Conservation (phyloP, 2,888 invertebrate species). For the Nomada ferruginata region DNA sequence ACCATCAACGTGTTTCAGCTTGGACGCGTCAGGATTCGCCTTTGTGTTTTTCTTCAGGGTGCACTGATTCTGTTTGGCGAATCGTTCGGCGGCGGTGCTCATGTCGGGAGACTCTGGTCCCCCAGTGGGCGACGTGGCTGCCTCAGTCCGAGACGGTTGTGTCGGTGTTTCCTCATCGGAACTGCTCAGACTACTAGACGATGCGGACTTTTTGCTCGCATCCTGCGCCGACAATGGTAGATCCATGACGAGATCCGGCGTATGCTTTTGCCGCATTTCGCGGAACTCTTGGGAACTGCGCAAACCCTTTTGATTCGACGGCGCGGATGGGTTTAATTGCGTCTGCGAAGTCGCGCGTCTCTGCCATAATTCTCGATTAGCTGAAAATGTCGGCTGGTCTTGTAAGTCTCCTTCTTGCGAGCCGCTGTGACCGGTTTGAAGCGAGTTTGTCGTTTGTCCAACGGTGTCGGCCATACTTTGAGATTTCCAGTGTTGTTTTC, state of each 20-base stretch:
- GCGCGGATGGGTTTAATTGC: slow-evolving; percentile 77
- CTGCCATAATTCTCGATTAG: slow-evolving; percentile 88
- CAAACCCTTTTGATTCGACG: slow-evolving; percentile 82
- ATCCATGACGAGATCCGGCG: slow-evolving; percentile 94
- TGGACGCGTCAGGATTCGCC: slow-evolving; percentile 71
- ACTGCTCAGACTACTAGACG: slow-evolving; percentile 82
- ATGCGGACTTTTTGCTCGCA: slow-evolving; percentile 77
- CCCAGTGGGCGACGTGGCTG: slow-evolving; percentile 81
- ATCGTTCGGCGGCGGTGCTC: slow-evolving; percentile 91
- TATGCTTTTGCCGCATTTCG: slow-evolving; percentile 86
- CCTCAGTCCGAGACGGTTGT: slow-evolving; percentile 77
- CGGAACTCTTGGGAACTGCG: slow-evolving; percentile 83
- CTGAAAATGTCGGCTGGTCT: slow-evolving; percentile 82
- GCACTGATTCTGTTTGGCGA: slow-evolving; percentile 92
- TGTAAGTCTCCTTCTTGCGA: slow-evolving; percentile 61
- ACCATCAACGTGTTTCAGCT: slow-evolving; percentile 65
- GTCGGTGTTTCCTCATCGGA: slow-evolving; percentile 81
- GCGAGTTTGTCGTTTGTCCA: slow-evolving; percentile 58
- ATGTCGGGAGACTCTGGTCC: slow-evolving; percentile 87
- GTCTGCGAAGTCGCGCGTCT: slow-evolving; percentile 86
- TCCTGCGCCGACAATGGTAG: slow-evolving; percentile 87
- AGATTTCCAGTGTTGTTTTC: slow-evolving; percentile 84
- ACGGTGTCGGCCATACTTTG: slow-evolving; percentile 84
- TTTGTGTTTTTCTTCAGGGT: slow-evolving; percentile 90
- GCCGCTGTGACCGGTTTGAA: slow-evolving; percentile 42